Percentiles rank a stretch among this genome's conserved stretches.
Evolutionary conservation across 1,140 invertebrate genomes (phyloP).

Genomic region (Muscidifurax raptorellus): DNA sequence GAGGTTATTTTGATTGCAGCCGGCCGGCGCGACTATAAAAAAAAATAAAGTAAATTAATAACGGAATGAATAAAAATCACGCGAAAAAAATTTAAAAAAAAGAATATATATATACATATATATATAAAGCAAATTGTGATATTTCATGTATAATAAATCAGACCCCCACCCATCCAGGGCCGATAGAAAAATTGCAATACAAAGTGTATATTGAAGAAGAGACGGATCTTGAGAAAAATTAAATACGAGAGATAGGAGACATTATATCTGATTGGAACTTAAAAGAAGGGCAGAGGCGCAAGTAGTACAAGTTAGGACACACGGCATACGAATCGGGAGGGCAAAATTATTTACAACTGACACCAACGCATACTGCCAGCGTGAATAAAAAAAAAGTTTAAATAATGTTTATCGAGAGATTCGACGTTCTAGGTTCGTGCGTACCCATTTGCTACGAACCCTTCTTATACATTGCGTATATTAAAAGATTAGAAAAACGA

Average conservation of each 20-base stretch:
- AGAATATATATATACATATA: neutral
- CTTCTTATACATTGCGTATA: slow-evolving; percentile 26
- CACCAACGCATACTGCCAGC: slow-evolving; percentile 53
- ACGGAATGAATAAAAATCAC: slow-evolving; percentile 24
- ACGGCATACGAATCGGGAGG: slow-evolving; percentile 25
- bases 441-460: slow-evolving; percentile 32
- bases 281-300: neutral
- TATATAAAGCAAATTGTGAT: slow-evolving; percentile 70
- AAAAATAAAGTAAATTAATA: slow-evolving; percentile 18
- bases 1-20: neutral
- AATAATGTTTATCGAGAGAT: slow-evolving; percentile 37
- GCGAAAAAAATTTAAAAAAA: slow-evolving; percentile 50
- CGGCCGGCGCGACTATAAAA: neutral
- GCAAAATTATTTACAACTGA: slow-evolving; percentile 44
- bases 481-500: neutral
- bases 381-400: slow-evolving; percentile 36
- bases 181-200: slow-evolving; percentile 53
- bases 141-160: slow-evolving; percentile 68
- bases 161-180: slow-evolving; percentile 57
- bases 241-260: slow-evolving; percentile 32
- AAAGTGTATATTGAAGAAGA: slow-evolving; percentile 44
- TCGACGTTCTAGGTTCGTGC: slow-evolving; percentile 37
- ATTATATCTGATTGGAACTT: neutral
- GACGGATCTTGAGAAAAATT: slow-evolving; percentile 41
- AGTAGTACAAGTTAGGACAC: slow-evolving; percentile 1